Conservation (phyloP, 2,797 vertebrate genomes). For the Melanotaenia maccullochi region DNA sequence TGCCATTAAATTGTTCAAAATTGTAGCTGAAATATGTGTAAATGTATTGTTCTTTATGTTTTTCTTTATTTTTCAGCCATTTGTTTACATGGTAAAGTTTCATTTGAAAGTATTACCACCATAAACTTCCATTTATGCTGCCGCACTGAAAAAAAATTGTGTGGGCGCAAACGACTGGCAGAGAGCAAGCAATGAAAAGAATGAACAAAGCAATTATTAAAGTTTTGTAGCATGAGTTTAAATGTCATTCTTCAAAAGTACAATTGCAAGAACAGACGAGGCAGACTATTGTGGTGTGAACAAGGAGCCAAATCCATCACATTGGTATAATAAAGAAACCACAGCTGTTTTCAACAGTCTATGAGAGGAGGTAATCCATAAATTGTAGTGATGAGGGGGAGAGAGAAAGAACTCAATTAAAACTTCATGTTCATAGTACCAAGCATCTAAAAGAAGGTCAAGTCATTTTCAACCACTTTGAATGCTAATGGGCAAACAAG, state of each 20-base stretch:
- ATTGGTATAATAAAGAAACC: slow-evolving; percentile 61
- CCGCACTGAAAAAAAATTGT: not conserved
- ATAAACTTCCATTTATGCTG: not conserved
- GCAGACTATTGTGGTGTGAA: slow-evolving; percentile 30
- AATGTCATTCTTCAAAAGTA: slow-evolving; percentile 38
- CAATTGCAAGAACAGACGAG: slow-evolving; percentile 43
- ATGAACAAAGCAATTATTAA: slow-evolving; percentile 29
- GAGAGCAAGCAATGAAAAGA: slow-evolving; percentile 19
- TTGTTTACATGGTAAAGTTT: not conserved
- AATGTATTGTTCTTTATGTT: not conserved
- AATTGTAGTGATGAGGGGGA: slow-evolving; percentile 68
- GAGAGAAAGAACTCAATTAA: slow-evolving; percentile 76
- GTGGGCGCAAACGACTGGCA: not conserved
- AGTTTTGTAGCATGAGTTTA: slow-evolving; percentile 20
- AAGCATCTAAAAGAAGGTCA: slow-evolving; percentile 74
- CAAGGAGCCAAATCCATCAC: slow-evolving; percentile 65
- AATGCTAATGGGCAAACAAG: slow-evolving; percentile 75
- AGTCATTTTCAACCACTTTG: slow-evolving; percentile 66
- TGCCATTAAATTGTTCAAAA: not conserved
- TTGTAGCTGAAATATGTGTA: not conserved
- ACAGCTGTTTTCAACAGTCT: slow-evolving; percentile 58
- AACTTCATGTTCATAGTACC: slow-evolving; percentile 65
- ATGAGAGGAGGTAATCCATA: slow-evolving; percentile 70
- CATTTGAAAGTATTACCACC: slow-evolving; percentile 1
- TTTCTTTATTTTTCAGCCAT: not conserved